These are phyloP conservation scores for Panthera leo DNA, from an alignment of 2,113 vertebrate genomes.

Conservation along the genomic window DNA sequence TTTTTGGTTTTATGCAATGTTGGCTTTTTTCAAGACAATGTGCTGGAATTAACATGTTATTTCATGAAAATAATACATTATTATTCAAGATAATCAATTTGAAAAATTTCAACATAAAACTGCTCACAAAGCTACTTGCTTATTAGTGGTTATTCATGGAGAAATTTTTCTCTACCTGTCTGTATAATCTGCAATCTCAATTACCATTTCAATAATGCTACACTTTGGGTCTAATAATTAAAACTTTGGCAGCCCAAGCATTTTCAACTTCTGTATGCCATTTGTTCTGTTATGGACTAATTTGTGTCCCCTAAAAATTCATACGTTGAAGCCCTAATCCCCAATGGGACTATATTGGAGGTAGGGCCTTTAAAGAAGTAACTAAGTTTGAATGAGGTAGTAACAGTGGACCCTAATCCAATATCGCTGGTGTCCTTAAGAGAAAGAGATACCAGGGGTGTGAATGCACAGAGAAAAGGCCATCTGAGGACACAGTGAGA, in stretches of 20 bases:
- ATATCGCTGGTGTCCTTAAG: background rate
- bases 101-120: background rate
- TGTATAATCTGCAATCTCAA: background rate
- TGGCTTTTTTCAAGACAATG: background rate
- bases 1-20: background rate
- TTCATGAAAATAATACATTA: slow-evolving; percentile 39
- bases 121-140: background rate
- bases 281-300: background rate
- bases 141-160: background rate
- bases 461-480: background rate
- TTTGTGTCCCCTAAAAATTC: background rate
- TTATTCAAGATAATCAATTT: slow-evolving; percentile 24
- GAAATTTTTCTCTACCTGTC: slow-evolving; percentile 19
- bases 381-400: background rate
- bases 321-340: background rate
- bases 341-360: background rate
- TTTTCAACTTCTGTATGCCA: background rate
- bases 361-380: background rate
- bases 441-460: background rate
- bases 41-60: background rate
- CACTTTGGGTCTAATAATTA: background rate
- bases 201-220: slow-evolving; percentile 8
- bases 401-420: background rate
- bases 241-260: background rate
- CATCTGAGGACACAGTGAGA: background rate